Evolutionary conservation across 2,888 invertebrate species (phyloP), one percentile per base, ranked within the genome.

Genomic region (Tenthredo amoena): DNA sequence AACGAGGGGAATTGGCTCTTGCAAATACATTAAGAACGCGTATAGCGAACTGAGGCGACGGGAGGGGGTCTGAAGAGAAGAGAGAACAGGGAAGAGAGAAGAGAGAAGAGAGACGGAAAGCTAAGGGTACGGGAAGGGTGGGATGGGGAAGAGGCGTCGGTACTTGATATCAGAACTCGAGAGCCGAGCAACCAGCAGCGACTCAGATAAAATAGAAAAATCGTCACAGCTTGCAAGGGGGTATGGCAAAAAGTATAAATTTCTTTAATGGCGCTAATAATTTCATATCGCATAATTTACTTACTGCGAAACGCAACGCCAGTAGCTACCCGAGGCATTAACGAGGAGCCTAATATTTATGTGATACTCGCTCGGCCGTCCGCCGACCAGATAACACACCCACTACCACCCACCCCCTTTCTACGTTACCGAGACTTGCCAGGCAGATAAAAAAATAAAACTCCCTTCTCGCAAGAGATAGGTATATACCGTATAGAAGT

Each of bases 231-330:
- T 40, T 82, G 85, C 86, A 86, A 86, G 87, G 85, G 85, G 81
- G 87, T 71, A 85, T 84, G 86, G 88, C 89, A 92, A 93, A 92
- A 93, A 92, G 91, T 93, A 93, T 93, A 93, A 93, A 93, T 93
- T 93, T 93, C 93, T 93, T 93, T 93, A 93, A 93, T 93, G 93
- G 92, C 90, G 92, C 93, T 93, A 93, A 93, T 93, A 93, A 93
- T 93, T 93, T 93, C 93, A 93, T 93, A 93, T 93, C 93, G 93
- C 92, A 91, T 93, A 93, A 93, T 93, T 93, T 93, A 93, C 93
- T 93, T 93, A 93, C 93, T 93, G 93, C 92, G 93, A 93, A 93
- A 93, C 93, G 93, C 93, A 93, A 93, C 93, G 93, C 93, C 92
- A 92, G 93, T 93, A 93, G 93, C 93, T 92, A 92, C 91, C 91